A percentile compares a stretch with the other conserved stretches of the same genome.
Evolutionary conservation across 92 coral and sea anemone genomes (phyloP).

Genomic region (Virgularia gustaviana): DNA sequence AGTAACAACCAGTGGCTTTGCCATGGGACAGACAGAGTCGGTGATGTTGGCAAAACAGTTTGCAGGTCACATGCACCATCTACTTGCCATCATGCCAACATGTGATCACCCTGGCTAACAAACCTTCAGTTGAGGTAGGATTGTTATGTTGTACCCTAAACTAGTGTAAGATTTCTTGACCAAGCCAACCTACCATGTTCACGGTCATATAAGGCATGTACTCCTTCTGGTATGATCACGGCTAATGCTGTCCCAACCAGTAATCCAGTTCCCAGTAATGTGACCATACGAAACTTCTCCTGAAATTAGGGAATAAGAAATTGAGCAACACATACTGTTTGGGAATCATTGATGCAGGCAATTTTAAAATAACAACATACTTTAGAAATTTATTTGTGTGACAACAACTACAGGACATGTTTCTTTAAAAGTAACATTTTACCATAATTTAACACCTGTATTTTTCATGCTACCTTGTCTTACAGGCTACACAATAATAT

Average conservation of each 20-base stretch:
- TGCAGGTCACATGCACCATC: too few species aligned
- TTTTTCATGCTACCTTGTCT: too few species aligned
- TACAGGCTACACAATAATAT: not conserved
- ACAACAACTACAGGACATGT: not conserved
- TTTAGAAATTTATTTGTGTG: not conserved
- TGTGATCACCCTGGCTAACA: too few species aligned
- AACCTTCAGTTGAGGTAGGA: too few species aligned
- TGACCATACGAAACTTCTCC: constrained; percentile 88
- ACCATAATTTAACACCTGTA: not conserved
- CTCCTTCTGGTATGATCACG: constrained; percentile 95
- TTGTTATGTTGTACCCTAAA: too few species aligned
- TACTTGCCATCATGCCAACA: too few species aligned
- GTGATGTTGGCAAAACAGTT: too few species aligned
- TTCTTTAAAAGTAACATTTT: not conserved
- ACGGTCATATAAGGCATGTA: constrained; percentile 78
- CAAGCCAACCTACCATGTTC: constrained; percentile 42
- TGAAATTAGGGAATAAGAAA: constrained; percentile 19
- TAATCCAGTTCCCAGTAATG: constrained; percentile 89
- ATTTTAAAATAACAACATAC: not conserved
- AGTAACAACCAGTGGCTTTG: too few species aligned
- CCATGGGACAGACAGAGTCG: too few species aligned
- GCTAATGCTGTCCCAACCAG: constrained; percentile 98
- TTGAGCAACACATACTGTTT: too few species aligned
- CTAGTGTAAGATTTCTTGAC: too few species aligned
- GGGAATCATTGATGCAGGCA: too few species aligned